phyloP scores from a whole-genome alignment of 1,140 invertebrate genomes.

The Ceratina calcarata region DNA sequence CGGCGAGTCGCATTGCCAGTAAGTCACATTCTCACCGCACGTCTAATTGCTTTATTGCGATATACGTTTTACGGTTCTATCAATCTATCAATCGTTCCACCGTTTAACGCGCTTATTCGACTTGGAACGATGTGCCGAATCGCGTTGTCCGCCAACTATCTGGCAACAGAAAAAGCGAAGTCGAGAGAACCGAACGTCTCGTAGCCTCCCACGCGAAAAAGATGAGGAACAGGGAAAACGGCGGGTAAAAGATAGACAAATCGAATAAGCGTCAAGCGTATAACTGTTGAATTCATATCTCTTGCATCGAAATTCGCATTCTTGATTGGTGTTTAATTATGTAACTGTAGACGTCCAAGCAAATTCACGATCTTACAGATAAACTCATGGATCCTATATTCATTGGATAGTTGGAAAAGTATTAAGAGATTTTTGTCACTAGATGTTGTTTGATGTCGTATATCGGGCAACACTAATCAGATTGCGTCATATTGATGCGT shows the following conservation, averaged over 20 bases:
- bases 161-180: slow-evolving; percentile 19
- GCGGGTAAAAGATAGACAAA: not conserved
- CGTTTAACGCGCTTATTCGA: slow-evolving; percentile 21
- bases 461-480: too few species aligned
- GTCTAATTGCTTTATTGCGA: slow-evolving; percentile 25
- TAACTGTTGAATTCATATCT: too few species aligned
- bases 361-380: too few species aligned
- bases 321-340: too few species aligned
- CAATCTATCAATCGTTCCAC: not conserved
- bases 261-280: not conserved
- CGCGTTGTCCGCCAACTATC: too few species aligned
- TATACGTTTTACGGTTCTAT: slow-evolving; percentile 4
- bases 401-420: too few species aligned
- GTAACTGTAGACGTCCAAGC: too few species aligned
- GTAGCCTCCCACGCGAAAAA: slow-evolving; percentile 72
- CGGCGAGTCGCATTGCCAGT: slow-evolving; percentile 92
- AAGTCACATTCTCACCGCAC: slow-evolving; percentile 80
- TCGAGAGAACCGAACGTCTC: slow-evolving; percentile 69
- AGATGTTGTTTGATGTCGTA: too few species aligned
- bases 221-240: slow-evolving; percentile 46
- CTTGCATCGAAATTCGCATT: too few species aligned
- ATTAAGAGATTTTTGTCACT: too few species aligned
- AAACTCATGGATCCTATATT: too few species aligned
- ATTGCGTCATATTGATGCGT: too few species aligned
- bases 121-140: slow-evolving; percentile 2